Percentiles rank a stretch among this genome's conserved stretches.
Evolutionary conservation across 2,888 invertebrate genomes (phyloP).

Genomic region (Lagria hirta): DNA sequence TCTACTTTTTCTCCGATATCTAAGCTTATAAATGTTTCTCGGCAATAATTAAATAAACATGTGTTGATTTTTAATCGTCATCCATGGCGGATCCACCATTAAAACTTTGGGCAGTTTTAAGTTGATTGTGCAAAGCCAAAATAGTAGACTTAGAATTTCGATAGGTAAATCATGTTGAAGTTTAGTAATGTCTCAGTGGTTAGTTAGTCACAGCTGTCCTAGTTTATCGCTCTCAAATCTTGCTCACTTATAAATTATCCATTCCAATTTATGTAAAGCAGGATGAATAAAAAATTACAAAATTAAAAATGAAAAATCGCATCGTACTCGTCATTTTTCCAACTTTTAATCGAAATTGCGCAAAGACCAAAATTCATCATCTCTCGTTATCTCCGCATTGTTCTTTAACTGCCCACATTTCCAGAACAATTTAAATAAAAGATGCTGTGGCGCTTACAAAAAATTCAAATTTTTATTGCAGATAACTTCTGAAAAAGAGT

Average conservation of each 20-base stretch:
- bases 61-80: no score
- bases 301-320: conserved; percentile 17
- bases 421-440: no score
- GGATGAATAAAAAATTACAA: conserved; percentile 18
- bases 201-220: conserved; percentile 23
- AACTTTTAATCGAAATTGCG: conserved; percentile 7
- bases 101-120: no score
- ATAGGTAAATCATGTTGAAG: conserved; percentile 24
- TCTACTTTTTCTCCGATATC: no score
- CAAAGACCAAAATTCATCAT: conserved; percentile 7
- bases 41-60: no score
- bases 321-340: conserved; percentile 14
- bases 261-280: conserved; percentile 16
- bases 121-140: conserved; percentile 11
- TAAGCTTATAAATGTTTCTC: no score
- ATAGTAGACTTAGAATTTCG: conserved; percentile 14
- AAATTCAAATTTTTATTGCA: no score
- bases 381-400: conserved; percentile 6
- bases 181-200: conserved; percentile 23
- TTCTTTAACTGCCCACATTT: no score
- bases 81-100: no score
- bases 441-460: no score
- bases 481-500: no score
- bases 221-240: conserved; percentile 24
- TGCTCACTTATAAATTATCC: conserved; percentile 21